These are phyloP conservation scores for Rattus rattus DNA, from an alignment of 2,113 vertebrate genomes.

Conservation along the genomic window DNA sequence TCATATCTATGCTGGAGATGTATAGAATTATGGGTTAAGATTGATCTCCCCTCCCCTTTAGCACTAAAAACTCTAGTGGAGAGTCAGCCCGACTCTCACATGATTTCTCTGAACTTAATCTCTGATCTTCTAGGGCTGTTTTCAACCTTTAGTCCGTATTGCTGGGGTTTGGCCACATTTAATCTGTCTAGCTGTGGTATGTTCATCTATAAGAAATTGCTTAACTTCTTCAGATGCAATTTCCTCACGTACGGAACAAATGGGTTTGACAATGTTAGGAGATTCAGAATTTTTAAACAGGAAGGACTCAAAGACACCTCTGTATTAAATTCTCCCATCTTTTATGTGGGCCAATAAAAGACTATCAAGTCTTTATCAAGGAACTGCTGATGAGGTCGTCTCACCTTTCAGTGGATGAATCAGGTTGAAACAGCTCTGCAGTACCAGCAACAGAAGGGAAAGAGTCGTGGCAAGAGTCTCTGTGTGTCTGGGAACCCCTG, in stretches of 20 bases:
- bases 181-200: neutral
- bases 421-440: neutral
- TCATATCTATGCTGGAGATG: neutral
- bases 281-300: neutral
- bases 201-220: slow-evolving; percentile 18
- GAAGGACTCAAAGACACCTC: neutral
- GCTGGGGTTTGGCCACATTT: neutral
- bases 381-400: neutral
- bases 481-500: neutral
- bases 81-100: neutral
- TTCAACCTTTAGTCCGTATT: neutral
- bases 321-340: neutral
- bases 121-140: neutral
- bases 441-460: neutral
- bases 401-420: neutral
- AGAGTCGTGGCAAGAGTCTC: neutral
- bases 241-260: slow-evolving; percentile 43
- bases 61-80: neutral
- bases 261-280: neutral
- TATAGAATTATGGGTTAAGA: neutral
- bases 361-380: neutral
- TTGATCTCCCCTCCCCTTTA: neutral
- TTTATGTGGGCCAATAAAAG: slow-evolving; percentile 26
- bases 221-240: slow-evolving; percentile 31
- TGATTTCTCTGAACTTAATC: neutral